phyloP scores from a whole-genome alignment of 2,888 invertebrate genomes.

The Byasa hedistus region DNA sequence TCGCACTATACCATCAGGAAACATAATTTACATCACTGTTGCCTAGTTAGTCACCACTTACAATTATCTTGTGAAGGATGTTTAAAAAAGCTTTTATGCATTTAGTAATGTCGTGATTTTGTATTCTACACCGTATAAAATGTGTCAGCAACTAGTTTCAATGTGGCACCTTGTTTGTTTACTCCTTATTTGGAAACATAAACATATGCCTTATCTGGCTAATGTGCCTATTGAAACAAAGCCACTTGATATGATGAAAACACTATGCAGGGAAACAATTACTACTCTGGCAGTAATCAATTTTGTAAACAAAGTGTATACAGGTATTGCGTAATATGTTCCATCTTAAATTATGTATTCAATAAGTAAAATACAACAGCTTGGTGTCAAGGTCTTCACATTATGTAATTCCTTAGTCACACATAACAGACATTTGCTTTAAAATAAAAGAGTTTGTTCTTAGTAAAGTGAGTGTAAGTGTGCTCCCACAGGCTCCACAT shows the following conservation, averaged over 20 bases:
- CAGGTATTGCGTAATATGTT: background rate
- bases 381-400: background rate
- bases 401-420: background rate
- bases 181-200: background rate
- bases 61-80: background rate
- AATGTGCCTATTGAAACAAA: constrained; percentile 8
- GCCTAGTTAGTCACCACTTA: too few species aligned
- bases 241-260: constrained; percentile 10
- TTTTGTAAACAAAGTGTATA: background rate
- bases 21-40: too few species aligned
- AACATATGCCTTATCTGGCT: constrained; percentile 4
- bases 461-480: too few species aligned
- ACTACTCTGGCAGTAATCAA: background rate
- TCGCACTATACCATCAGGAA: too few species aligned
- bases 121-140: background rate
- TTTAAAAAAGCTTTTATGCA: background rate
- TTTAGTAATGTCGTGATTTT: background rate
- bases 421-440: constrained; percentile 1
- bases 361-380: background rate
- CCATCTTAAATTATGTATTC: too few species aligned
- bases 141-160: background rate
- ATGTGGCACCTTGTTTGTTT: constrained; percentile 1
- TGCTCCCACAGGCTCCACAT: too few species aligned
- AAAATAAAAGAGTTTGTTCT: too few species aligned
- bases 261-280: constrained; percentile 2